Evolutionary conservation across 1,140 invertebrate species (phyloP).

Genomic region (Drosophila sturtevanti): DNA sequence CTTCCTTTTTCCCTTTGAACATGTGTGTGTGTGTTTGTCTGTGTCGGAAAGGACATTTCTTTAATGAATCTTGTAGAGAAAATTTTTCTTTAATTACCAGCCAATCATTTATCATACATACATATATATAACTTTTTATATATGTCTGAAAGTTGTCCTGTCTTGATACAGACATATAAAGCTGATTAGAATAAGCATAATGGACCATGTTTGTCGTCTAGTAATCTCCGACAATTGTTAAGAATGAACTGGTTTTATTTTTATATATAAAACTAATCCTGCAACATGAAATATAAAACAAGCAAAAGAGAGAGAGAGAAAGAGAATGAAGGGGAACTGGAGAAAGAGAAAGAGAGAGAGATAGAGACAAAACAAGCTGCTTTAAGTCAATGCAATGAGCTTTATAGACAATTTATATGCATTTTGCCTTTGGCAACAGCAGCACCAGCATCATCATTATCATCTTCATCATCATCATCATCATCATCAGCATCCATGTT

Average conservation of each 20-base stretch:
- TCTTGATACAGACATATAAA: conserved; percentile 1
- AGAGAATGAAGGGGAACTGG: too few species aligned
- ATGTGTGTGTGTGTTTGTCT: background rate
- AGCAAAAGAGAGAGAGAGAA: background rate
- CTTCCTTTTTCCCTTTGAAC: background rate
- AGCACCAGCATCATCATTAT: conserved; percentile 12
- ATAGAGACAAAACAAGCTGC: conserved; percentile 43
- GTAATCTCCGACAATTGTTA: conserved; percentile 32
- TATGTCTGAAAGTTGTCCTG: conserved; percentile 21
- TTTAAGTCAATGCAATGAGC: conserved; percentile 68
- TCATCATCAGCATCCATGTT: conserved; percentile 19
- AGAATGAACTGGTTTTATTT: conserved; percentile 46
- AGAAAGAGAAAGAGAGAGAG: background rate
- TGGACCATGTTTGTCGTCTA: background rate
- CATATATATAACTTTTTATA: too few species aligned
- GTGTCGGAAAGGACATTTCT: background rate
- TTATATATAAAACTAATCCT: conserved; percentile 68
- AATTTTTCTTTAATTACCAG: conserved; percentile 48
- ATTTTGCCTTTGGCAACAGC: conserved; percentile 38
- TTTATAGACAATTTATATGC: conserved; percentile 78
- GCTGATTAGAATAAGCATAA: conserved; percentile 9
- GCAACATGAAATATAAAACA: conserved; percentile 53
- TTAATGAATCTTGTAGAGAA: background rate
- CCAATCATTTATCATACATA: conserved; percentile 54
- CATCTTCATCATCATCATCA: conserved; percentile 30